These are phyloP conservation scores for Ciconia stormi DNA, from an alignment of 2,113 vertebrate genomes.

Conservation along the genomic window DNA sequence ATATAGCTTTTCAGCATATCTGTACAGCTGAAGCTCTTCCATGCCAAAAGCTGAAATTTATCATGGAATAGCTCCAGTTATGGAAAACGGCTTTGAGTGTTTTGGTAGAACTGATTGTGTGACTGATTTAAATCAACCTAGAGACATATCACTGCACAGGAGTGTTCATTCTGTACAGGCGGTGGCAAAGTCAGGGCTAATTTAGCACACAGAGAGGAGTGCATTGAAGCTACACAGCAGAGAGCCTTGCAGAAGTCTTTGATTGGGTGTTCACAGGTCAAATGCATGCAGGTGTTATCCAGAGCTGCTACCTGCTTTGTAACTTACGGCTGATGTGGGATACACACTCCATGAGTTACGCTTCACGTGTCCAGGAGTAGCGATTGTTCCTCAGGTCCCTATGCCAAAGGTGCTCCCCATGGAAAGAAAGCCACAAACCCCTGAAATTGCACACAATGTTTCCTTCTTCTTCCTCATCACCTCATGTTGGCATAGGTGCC, in stretches of 20 bases:
- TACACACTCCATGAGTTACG: accelerated
- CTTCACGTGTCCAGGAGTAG: accelerated
- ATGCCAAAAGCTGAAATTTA: neutral
- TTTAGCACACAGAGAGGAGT: neutral
- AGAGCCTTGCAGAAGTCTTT: neutral
- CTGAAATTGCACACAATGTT: neutral
- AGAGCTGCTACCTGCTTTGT: neutral
- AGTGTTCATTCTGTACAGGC: neutral
- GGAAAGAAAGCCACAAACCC: neutral
- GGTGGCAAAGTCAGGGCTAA: neutral
- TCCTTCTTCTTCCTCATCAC: neutral
- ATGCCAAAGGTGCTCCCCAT: neutral
- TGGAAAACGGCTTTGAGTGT: neutral
- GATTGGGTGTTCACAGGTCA: neutral
- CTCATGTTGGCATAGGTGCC: neutral
- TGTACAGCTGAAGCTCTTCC: neutral
- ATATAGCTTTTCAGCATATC: neutral
- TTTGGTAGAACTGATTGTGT: neutral
- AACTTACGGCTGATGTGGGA: neutral
- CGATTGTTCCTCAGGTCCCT: accelerated
- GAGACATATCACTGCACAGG: neutral
- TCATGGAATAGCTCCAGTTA: neutral
- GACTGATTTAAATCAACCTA: neutral
- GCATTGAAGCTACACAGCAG: neutral
- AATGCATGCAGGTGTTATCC: neutral